A percentile compares a stretch with the other conserved stretches of the same genome.
Conservation (phyloP, 2,797 vertebrate species). For the Echeneis naucrates region DNA sequence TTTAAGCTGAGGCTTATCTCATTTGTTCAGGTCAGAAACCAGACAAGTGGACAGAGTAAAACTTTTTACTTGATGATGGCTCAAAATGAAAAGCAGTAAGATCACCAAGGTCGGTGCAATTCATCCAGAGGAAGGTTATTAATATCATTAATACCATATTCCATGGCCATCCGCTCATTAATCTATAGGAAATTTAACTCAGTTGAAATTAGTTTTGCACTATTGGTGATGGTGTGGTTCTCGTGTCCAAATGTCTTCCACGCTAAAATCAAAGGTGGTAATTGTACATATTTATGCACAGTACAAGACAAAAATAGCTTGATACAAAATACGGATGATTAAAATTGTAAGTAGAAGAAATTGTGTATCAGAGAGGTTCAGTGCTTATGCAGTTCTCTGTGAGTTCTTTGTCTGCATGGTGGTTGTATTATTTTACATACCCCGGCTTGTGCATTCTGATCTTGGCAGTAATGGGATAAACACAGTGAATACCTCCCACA, state of each 20-base stretch:
- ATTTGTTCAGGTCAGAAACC: not conserved
- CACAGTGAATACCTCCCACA: conserved; percentile 57
- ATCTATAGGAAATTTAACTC: not conserved
- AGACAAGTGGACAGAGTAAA: not conserved
- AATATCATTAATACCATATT: too few species aligned
- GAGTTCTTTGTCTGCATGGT: not conserved
- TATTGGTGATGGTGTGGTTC: not conserved
- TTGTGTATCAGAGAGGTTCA: conserved; percentile 11
- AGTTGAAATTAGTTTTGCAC: not conserved
- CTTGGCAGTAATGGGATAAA: conserved; percentile 44
- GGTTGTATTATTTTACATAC: conserved; percentile 16
- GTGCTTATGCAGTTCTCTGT: conserved; percentile 2
- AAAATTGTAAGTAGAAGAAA: not conserved
- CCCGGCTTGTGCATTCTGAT: conserved; percentile 21
- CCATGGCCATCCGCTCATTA: not conserved
- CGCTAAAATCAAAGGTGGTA: conserved; percentile 1
- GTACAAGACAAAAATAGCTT: not conserved
- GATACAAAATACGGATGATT: not conserved
- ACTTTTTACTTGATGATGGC: not conserved
- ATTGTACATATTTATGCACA: not conserved
- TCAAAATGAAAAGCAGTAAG: not conserved
- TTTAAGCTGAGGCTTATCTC: not conserved
- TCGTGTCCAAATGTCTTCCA: conserved; percentile 8
- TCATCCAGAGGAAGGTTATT: not conserved
- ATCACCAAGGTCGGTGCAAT: not conserved